Base-by-base conservation (phyloP, 1,140 invertebrate genomes). In the Pinna nobilis region DNA sequence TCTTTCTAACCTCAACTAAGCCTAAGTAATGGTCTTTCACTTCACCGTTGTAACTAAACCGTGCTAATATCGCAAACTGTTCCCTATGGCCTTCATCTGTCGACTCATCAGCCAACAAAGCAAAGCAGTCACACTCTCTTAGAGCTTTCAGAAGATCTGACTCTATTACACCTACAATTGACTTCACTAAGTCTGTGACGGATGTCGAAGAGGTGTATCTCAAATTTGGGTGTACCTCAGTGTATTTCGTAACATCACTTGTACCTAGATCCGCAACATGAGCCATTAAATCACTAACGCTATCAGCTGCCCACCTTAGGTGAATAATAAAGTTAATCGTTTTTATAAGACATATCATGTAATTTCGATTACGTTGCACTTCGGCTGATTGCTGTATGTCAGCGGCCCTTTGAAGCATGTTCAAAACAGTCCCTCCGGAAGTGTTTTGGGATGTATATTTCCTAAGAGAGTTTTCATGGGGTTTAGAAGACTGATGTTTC, bases 11-110 rank as follows among this genome's bases (percentile, higher is more conserved):
- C 2, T 28, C 7, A 0, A 41, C n/a, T 9, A 47, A n/a, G 1
- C 55, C 55, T 11, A 70, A 28, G 20, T 47, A 70, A 6, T 15
- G 1, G 1, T 60, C 67, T 23, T 13, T 33, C 18, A 3, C 18
- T n/a, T 35, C n/a, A 18, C 9, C 3, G 25, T 20, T 41, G 15
- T 25, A 20, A 20, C 11, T 28, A 39, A 39, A 41, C 37, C 69
- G 30, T 0, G 47, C 61, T 0, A 65, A 25, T 15, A 72, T 35
- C 1, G 70, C 70, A 65, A 72, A 72, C 32, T 72, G 61, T 15
- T 49, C 59, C 37, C 44, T 49, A 23, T 70, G 37, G 30, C 28
- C 44, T 7, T 70, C 59, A 37, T 70, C 41, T 13, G 41, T 50
- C 0, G 41, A 50, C 13, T 51, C 13, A 51, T 51, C 49, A 2